Evolutionary conservation across 2,113 vertebrate species (phyloP).

Genomic region (Pterocles orientalis): DNA sequence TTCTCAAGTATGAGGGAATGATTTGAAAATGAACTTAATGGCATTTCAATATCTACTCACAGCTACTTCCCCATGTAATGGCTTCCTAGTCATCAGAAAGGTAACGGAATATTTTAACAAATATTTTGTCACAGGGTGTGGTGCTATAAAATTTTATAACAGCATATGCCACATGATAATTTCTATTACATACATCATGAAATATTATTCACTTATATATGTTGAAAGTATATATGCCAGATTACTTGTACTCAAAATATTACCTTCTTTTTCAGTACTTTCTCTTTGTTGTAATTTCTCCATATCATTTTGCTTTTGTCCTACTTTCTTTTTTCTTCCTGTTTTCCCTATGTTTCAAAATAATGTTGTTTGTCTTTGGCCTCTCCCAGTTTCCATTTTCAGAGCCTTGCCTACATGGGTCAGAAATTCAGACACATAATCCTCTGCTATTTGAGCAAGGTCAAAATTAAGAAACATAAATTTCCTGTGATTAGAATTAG

Average conservation of each 20-base stretch:
- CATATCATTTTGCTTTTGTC: background rate
- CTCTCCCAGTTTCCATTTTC: background rate
- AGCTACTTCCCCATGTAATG: background rate
- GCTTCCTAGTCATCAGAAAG: background rate
- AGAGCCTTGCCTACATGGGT: background rate
- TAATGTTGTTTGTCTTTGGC: background rate
- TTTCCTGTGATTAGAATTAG: conserved; percentile 31
- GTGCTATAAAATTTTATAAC: background rate
- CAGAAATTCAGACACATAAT: background rate
- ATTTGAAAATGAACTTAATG: background rate
- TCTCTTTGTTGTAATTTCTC: background rate
- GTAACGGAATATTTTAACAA: background rate
- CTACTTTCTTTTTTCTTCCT: background rate
- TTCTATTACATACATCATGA: background rate
- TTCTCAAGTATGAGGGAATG: background rate
- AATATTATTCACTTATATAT: background rate
- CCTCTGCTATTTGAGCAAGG: background rate
- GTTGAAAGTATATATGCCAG: background rate
- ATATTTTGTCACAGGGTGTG: background rate
- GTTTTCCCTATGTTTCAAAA: background rate
- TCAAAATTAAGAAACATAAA: conserved; percentile 44
- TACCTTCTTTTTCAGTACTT: background rate
- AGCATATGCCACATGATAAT: background rate
- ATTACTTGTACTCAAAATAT: background rate
- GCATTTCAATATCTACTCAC: background rate